phyloP scores from a whole-genome alignment of 35 echinoderm and acorn worm genomes.

The Ophioderma brevispina region DNA sequence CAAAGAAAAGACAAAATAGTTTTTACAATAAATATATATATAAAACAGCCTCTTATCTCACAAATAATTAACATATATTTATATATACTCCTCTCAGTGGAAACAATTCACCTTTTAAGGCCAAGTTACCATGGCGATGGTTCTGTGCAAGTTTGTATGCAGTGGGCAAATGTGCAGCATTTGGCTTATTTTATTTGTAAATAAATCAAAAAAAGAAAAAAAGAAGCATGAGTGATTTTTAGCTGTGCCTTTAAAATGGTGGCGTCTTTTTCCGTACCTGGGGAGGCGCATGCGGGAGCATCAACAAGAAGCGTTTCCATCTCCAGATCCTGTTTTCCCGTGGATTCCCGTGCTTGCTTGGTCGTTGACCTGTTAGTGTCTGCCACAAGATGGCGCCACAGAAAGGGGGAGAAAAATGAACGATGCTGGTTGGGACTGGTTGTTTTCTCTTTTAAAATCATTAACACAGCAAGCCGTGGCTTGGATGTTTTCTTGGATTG shows the following conservation, averaged over 20 bases:
- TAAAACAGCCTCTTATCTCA: no score
- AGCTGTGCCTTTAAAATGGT: not conserved
- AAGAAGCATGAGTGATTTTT: not conserved
- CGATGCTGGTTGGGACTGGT: not conserved
- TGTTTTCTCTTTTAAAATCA: not conserved
- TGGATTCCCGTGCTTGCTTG: not conserved
- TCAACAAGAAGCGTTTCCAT: constrained; percentile 13
- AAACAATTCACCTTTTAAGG: no score
- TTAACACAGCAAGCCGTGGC: not conserved
- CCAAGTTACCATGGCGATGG: no score
- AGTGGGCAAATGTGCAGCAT: constrained; percentile 1
- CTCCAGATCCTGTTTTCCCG: constrained; percentile 2
- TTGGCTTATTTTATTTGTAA: not conserved
- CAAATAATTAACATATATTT: no score
- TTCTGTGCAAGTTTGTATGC: not conserved
- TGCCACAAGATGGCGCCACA: constrained; percentile 1
- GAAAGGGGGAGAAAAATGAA: not conserved
- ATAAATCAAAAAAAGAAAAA: not conserved
- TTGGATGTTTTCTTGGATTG: not conserved
- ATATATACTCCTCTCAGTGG: no score
- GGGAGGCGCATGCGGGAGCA: not conserved
- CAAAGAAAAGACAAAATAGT: no score
- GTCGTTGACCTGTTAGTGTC: not conserved
- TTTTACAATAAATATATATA: no score
- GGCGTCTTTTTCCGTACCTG: not conserved